Base-by-base conservation (phyloP, 2,888 invertebrate species). In the Synanthedon myopaeformis region DNA sequence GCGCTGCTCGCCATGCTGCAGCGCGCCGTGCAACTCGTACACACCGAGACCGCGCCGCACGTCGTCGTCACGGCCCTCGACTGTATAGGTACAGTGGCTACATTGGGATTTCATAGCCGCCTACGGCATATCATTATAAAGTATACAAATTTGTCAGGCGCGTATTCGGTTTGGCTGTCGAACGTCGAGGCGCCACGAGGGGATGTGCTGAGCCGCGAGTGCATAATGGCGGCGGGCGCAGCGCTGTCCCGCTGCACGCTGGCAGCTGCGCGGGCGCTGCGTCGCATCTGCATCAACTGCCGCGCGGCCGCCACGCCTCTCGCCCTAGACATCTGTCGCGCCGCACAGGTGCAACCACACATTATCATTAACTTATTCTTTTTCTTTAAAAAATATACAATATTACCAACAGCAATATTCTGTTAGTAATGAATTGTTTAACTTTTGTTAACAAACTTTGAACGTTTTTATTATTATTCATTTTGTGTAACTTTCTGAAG, bases 211-310 rank as follows among this genome's bases (percentile, higher is more conserved):
- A 42, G 52, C 48, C 77, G 53, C 66, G 70, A 74, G 70, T 72
- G 87, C 63, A 66, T 87, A 70, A 69, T 82, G 61, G 67, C 89
- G 63, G 80, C 88, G 67, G 69, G 86, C 65, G 65, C 84, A 11
- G 84, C 85, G 53, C 72, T 87, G 57, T 52, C 91, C 35, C 92
- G 94, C 57, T 91, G 94, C 0, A 92, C 94, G 4, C 91, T 94
- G 54, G 93, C 96, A 0, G 96, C 96, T 3, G 83, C 85, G 58
- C 91, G 96, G 76, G 96, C 97, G 23, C 87, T 97, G 11, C 95
- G 96, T 72, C 96, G 96, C 69, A 90, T 98, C 45, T 92, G 95
- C 41, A 88, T 93, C 42, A 96, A 96, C 74, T 96, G 96, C 71
- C 90, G 91, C 64, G 75, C 90, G 52, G 91, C 92, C 70, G 89